Percentiles rank a stretch among this genome's conserved stretches.
These are phyloP conservation scores for Struthio camelus DNA, from an alignment of 2,113 vertebrate genomes.

Conservation along the genomic window DNA sequence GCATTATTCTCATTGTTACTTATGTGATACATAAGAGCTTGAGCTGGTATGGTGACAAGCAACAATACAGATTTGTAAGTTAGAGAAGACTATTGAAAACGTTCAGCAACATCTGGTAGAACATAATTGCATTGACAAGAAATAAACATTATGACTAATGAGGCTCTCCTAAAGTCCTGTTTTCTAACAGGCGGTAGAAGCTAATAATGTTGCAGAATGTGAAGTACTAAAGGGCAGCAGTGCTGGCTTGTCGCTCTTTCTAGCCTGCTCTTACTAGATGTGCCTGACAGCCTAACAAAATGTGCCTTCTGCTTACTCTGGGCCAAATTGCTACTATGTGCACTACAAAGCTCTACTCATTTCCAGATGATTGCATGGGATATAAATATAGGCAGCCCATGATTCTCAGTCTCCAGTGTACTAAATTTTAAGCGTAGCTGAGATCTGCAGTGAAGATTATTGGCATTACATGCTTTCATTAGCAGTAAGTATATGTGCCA, in stretches of 20 bases:
- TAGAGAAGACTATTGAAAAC: not conserved
- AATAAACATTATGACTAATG: not conserved
- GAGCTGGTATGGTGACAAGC: not conserved
- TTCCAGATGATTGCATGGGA: not conserved
- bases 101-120: not conserved
- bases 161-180: not conserved
- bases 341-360: not conserved
- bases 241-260: not conserved
- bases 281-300: not conserved
- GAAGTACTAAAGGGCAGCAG: not conserved
- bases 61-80: not conserved
- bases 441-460: not conserved
- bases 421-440: not conserved
- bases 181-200: not conserved
- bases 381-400: not conserved
- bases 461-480: not conserved
- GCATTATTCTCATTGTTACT: too few relatives aligned
- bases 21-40: too few relatives aligned
- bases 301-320: not conserved
- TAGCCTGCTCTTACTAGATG: not conserved
- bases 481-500: conserved; percentile 14
- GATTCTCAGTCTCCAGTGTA: not conserved
- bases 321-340: not conserved
- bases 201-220: not conserved
- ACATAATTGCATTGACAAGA: not conserved